Conservation (phyloP, 1,140 invertebrate genomes). For the Yoshiicerus persimilis region DNA sequence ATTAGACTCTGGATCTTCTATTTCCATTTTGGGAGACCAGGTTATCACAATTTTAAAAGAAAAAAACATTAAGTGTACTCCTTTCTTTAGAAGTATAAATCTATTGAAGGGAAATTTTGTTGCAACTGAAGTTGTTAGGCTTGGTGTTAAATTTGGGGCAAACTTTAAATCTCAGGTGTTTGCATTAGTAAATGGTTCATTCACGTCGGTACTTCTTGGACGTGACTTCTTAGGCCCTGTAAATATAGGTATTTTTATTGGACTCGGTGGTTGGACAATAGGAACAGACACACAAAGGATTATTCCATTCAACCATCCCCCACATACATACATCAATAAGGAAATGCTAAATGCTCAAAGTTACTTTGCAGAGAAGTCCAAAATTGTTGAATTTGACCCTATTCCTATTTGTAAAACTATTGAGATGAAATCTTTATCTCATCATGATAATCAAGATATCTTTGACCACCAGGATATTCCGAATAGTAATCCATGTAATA, state of each 20-base stretch:
- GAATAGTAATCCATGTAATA: no score
- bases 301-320: not conserved
- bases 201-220: not conserved
- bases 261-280: not conserved
- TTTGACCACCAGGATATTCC: no score
- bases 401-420: not conserved
- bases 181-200: not conserved
- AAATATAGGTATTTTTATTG: not conserved
- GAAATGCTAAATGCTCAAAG: no score
- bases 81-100: not conserved
- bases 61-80: not conserved
- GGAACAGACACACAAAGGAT: not conserved
- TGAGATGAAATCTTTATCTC: not conserved
- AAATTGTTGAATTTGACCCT: not conserved
- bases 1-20: not conserved
- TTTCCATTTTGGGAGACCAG: not conserved
- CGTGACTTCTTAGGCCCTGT: not conserved
- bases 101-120: not conserved
- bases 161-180: not conserved
- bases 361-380: no score
- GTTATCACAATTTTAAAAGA: not conserved
- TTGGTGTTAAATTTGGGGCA: not conserved
- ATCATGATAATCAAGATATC: no score
- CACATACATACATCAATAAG: no score
- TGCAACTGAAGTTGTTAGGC: not conserved